Evolutionary conservation across 2,113 vertebrate species (phyloP).

Genomic region (Bos indicus): DNA sequence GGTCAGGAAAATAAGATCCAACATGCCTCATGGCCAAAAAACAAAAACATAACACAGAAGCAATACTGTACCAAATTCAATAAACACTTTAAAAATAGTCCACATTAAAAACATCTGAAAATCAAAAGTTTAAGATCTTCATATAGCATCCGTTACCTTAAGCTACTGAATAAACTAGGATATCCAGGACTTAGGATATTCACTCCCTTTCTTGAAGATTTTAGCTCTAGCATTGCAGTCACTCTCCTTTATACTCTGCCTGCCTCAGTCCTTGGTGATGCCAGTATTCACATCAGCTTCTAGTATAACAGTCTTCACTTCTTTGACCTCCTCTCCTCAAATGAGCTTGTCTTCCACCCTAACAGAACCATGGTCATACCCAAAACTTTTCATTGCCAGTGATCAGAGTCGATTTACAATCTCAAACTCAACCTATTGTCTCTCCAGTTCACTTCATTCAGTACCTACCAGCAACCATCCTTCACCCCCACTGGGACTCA

Average conservation of each 20-base stretch:
- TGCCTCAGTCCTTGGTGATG: background rate
- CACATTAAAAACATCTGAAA: background rate
- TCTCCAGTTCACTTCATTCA: background rate
- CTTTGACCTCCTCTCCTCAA: background rate
- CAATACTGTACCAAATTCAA: background rate
- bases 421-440: background rate
- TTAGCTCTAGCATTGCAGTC: background rate
- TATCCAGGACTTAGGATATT: background rate
- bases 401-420: background rate
- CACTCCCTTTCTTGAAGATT: background rate
- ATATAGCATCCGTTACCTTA: background rate
- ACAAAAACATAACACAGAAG: accelerated
- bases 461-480: background rate
- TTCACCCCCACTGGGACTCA: background rate
- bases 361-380: background rate
- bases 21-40: background rate
- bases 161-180: background rate
- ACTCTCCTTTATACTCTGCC: background rate
- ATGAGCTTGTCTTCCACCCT: background rate
- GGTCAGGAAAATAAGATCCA: background rate
- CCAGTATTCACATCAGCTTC: background rate
- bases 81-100: background rate
- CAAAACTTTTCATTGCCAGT: background rate
- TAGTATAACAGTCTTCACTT: background rate
- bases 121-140: background rate